phyloP scores from a whole-genome alignment of 2,113 vertebrate genomes.

The Xiphorhynchus elegans region DNA sequence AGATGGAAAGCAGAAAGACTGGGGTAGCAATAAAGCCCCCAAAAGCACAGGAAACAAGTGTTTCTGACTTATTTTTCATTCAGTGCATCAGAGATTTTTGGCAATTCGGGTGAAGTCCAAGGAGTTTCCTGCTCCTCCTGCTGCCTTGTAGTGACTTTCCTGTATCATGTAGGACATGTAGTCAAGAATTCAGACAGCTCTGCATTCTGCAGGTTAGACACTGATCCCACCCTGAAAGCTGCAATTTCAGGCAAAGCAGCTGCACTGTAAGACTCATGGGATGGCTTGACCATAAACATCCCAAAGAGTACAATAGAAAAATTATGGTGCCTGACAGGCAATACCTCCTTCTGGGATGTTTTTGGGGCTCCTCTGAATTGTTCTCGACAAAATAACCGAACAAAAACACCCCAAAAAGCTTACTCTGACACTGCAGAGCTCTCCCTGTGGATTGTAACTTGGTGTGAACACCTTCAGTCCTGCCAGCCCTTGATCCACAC shows the following conservation, averaged over 20 bases:
- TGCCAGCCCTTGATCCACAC: neutral
- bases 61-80: neutral
- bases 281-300: neutral
- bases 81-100: neutral
- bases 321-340: neutral
- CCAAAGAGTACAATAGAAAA: neutral
- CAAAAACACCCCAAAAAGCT: neutral
- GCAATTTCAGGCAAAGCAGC: neutral
- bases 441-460: neutral
- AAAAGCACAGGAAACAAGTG: neutral
- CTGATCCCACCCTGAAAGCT: accelerated
- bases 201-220: neutral
- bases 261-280: neutral
- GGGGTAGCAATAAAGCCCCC: neutral
- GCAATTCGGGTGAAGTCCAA: neutral
- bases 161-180: neutral
- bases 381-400: neutral
- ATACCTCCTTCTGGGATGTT: neutral
- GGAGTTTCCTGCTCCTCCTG: neutral
- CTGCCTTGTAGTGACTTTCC: neutral
- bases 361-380: neutral
- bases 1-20: neutral
- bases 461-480: neutral
- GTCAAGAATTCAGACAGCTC: neutral
- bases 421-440: neutral